Evolutionary conservation across 2,797 vertebrate species (phyloP), one percentile per base, ranked within the genome.

Genomic region (Prunella strophiata): DNA sequence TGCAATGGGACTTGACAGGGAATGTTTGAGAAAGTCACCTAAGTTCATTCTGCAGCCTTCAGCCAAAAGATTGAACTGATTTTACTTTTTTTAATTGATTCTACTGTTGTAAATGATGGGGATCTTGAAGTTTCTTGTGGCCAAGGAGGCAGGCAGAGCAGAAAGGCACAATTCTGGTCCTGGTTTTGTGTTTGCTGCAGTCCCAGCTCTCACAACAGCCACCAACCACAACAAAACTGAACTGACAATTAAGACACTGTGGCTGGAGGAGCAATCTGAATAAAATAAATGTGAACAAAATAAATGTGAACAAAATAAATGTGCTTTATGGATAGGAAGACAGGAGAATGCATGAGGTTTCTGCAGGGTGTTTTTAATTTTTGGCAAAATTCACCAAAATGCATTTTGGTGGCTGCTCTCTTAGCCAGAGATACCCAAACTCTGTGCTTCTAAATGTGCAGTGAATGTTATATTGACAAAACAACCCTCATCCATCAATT

Each of bases 11-110:
- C 87, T 93, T 96, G 93, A 89, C 91, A 95, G 87, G 80, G 81
- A 96, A 93, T 67, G 85, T 79, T 6, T 82, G 91, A 82, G 89
- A 92, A 96, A 95, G 95, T 93, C 94, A 93, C 91, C 67, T 29
- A 30, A 92, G 91, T 94, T 96, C 88, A 86, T 94, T 75, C 74
- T 61, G 50, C 61, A 96, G 77, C 87, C 79, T 85, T 93, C 85
- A 93, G 91, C 83, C 88, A 63, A 32, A 55, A 57, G 57, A 59
- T 68, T 55, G 62, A 14, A 4, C 88, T 70, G 43, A 59, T 94
- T 91, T 86, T 85, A 5, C 71, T 83, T 21, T 36, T 36, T 36
- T 36, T 36, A 36, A 36, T 36, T 36, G 36, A 36, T 36, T 36
- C 9, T 36, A 36, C 36, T 36, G 36, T 36, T 36, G 36, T 36